Conservation (phyloP, 1,140 invertebrate species). For the Steinernema khuongi region DNA sequence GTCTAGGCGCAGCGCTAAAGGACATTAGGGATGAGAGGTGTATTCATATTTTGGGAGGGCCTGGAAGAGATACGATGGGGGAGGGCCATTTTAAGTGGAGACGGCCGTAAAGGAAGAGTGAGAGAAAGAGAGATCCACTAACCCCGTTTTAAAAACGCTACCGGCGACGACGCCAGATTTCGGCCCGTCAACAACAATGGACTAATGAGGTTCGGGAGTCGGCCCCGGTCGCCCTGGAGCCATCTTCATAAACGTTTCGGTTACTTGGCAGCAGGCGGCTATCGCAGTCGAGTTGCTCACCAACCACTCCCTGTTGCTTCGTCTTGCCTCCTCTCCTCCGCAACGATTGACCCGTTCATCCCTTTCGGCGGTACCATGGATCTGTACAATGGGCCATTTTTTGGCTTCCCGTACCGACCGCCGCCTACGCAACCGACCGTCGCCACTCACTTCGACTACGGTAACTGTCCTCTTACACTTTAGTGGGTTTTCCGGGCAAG, state of each 20-base stretch:
- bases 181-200: conserved; percentile 14
- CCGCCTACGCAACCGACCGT: background rate
- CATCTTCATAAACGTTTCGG: conserved; percentile 15
- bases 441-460: background rate
- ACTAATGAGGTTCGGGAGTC: conserved; percentile 16
- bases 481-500: background rate
- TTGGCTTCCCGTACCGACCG: conserved; percentile 12
- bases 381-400: conserved; percentile 15
- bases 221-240: conserved; percentile 8
- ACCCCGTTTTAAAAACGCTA: conserved; percentile 13
- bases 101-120: conserved; percentile 3
- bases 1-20: background rate
- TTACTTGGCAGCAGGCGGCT: conserved; percentile 14
- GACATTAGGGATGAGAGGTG: background rate
- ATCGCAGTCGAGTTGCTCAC: conserved; percentile 1
- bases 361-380: conserved; percentile 14
- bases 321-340: background rate
- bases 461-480: background rate
- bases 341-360: conserved; percentile 1
- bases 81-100: conserved; percentile 14
- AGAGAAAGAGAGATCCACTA: conserved; percentile 15
- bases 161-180: conserved; percentile 16
- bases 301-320: background rate
- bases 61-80: conserved; percentile 6
- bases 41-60: background rate